Conservation (phyloP, 2,797 vertebrate genomes). For the Sebastes alutus region DNA sequence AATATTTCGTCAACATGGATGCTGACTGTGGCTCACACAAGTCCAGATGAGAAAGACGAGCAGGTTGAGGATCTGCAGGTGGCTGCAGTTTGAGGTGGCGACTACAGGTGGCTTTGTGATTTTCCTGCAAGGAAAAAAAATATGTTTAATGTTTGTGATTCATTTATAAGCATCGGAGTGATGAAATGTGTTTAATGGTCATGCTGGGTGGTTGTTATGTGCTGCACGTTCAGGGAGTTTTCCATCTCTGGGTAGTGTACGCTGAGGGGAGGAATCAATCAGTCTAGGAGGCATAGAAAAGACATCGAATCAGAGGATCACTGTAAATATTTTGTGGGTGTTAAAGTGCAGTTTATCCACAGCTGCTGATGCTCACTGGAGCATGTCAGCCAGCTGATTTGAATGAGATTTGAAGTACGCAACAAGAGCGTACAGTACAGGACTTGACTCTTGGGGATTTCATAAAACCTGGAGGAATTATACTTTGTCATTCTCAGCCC, state of each 20-base stretch:
- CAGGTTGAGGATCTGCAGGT: too few relatives aligned
- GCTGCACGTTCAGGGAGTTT: conserved; percentile 10
- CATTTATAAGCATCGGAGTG: not conserved
- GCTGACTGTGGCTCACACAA: too few relatives aligned
- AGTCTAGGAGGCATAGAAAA: not conserved
- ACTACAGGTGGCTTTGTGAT: too few relatives aligned
- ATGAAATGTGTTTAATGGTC: not conserved
- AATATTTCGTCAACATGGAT: not conserved
- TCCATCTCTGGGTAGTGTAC: not conserved
- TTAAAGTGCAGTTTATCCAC: not conserved
- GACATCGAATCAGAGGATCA: not conserved
- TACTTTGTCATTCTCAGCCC: not conserved
- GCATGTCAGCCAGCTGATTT: not conserved
- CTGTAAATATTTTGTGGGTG: not conserved
- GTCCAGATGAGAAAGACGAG: too few relatives aligned
- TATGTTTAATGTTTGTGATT: not conserved
- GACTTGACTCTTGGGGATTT: not conserved
- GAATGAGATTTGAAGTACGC: conserved; percentile 1
- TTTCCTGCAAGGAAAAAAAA: too few relatives aligned
- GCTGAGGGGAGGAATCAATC: not conserved
- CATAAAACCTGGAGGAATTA: not conserved
- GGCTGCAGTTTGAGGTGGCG: accelerated
- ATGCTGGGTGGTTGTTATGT: conserved; percentile 11
- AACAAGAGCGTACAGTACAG: not conserved
- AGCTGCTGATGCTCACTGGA: not conserved